These are phyloP conservation scores for Siniperca scherzeri DNA, from an alignment of 2,797 vertebrate species.

Conservation along the genomic window DNA sequence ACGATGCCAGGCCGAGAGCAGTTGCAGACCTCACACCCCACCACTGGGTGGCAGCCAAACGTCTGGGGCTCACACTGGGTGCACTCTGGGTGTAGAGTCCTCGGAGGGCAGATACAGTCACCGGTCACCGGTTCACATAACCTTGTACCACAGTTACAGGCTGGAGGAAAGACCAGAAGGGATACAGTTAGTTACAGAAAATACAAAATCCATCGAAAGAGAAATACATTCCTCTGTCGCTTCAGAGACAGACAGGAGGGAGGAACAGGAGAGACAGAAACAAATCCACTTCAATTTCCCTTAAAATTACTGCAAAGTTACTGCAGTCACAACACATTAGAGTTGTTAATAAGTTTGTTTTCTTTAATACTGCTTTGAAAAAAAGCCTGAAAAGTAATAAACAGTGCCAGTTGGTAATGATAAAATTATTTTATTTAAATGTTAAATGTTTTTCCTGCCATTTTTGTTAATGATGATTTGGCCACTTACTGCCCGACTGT, in stretches of 20 bases:
- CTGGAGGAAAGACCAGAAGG: constrained; percentile 74
- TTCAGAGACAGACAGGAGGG: neutral
- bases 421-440: too few relatives aligned
- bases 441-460: too few relatives aligned
- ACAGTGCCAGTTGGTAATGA: too few relatives aligned
- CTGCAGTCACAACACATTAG: neutral
- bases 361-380: neutral
- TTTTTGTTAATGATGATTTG: too few relatives aligned
- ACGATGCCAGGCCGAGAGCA: constrained; percentile 90
- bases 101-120: constrained; percentile 93
- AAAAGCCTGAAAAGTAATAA: neutral
- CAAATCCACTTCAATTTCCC: neutral
- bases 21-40: constrained; percentile 96
- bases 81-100: constrained; percentile 92
- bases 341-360: neutral
- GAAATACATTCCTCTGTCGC: neutral
- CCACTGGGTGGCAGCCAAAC: constrained; percentile 95
- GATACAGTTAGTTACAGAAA: neutral
- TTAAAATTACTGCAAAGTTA: neutral
- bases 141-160: constrained; percentile 90
- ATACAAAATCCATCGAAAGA: neutral
- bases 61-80: constrained; percentile 91
- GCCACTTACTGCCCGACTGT: neutral
- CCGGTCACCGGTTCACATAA: constrained; percentile 93
- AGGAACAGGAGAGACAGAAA: neutral